Percentiles rank a stretch among this genome's conserved stretches.
Evolutionary conservation across 2,797 vertebrate species (phyloP).

Genomic region (Pseudocheirus occidentalis): DNA sequence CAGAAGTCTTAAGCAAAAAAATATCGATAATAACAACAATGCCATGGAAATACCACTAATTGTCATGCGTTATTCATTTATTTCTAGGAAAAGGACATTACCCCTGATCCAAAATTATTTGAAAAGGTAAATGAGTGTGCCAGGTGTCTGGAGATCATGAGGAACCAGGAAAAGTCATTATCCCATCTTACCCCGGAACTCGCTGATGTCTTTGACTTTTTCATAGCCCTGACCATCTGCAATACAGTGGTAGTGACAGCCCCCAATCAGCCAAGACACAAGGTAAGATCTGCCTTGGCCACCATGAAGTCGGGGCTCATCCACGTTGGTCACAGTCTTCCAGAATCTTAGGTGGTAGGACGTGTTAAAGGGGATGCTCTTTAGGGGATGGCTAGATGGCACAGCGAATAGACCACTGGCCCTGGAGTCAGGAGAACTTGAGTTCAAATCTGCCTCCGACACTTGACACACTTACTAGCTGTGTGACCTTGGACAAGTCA

Average conservation of each 20-base stretch:
- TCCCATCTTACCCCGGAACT: conserved; percentile 92
- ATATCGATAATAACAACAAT: neutral
- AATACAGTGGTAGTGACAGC: conserved; percentile 97
- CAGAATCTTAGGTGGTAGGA: neutral
- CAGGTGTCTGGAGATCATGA: conserved; percentile 89
- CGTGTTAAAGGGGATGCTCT: neutral
- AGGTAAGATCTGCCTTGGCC: conserved; percentile 84
- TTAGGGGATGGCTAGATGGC: too few relatives aligned
- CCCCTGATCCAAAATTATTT: conserved; percentile 94
- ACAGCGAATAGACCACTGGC: too few relatives aligned
- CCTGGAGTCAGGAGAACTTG: too few relatives aligned
- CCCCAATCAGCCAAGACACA: conserved; percentile 95
- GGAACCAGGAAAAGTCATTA: conserved; percentile 88
- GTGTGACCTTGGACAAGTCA: too few relatives aligned
- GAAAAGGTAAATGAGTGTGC: conserved; percentile 95
- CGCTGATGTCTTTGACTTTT: conserved; percentile 94
- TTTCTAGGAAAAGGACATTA: conserved; percentile 95
- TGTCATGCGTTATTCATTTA: neutral
- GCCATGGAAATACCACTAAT: neutral
- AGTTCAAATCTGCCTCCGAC: too few relatives aligned
- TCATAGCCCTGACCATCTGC: conserved; percentile 96
- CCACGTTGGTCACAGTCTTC: neutral
- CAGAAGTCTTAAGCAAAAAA: neutral
- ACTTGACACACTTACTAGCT: too few relatives aligned
- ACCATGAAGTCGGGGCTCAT: rapidly evolving